A percentile compares a stretch with the other conserved stretches of the same genome.
Evolutionary conservation across 2,113 vertebrate genomes (phyloP).

Genomic region (Cynoglossus semilaevis): DNA sequence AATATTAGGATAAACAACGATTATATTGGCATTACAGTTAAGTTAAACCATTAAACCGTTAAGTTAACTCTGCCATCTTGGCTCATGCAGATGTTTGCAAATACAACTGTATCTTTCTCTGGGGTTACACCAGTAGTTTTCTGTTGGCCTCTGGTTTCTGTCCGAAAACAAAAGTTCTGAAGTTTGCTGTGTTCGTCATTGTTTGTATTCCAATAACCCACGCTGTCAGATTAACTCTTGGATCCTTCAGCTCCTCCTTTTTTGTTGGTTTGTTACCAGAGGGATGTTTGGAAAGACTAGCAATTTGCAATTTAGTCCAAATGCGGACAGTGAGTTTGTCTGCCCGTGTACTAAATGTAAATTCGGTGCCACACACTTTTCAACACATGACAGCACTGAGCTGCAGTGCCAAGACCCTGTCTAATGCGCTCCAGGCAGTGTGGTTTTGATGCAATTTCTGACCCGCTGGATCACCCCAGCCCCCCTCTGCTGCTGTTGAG

Average conservation of each 20-base stretch:
- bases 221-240: no score
- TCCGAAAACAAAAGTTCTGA: neutral
- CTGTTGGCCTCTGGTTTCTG: no score
- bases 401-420: slow-evolving; percentile 44
- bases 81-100: no score
- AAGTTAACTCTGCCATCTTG: no score
- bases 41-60: no score
- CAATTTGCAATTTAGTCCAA: slow-evolving; percentile 8
- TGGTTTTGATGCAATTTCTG: slow-evolving; percentile 55
- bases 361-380: slow-evolving; percentile 50
- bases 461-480: slow-evolving; percentile 51
- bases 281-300: slow-evolving; percentile 5
- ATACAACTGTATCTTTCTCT: no score
- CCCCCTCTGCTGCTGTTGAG: slow-evolving; percentile 52
- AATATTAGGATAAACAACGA: no score
- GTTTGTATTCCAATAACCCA: no score
- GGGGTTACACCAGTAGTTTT: no score
- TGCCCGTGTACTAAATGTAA: slow-evolving; percentile 42
- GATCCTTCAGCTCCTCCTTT: no score
- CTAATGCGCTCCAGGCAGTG: slow-evolving; percentile 59
- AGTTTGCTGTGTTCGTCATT: neutral
- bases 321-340: slow-evolving; percentile 17
- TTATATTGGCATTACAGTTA: no score
- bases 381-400: slow-evolving; percentile 56
- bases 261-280: slow-evolving; percentile 4